Percentiles rank a stretch among this genome's conserved stretches.
These are phyloP conservation scores for Euclidia mi DNA, from an alignment of 2,888 invertebrate species.

Conservation along the genomic window DNA sequence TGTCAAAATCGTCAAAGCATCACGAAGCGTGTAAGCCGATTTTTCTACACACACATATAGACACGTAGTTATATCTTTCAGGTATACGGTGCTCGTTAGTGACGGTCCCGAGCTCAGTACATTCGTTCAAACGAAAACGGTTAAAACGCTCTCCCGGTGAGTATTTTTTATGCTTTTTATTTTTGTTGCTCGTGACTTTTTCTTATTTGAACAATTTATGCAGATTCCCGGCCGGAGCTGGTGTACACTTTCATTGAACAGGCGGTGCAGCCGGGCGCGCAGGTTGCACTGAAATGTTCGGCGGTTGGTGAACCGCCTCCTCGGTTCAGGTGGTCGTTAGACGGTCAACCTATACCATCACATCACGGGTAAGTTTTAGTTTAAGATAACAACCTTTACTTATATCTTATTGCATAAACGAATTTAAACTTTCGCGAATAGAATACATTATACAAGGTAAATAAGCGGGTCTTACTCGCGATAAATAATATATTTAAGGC, in stretches of 20 bases:
- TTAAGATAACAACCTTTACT: too few species aligned
- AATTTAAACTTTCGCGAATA: too few species aligned
- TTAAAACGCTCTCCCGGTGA: constrained; percentile 82
- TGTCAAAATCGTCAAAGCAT: constrained; percentile 49
- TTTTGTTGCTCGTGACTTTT: constrained; percentile 36
- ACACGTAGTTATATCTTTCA: constrained; percentile 69
- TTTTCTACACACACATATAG: constrained; percentile 45
- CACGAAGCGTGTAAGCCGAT: constrained; percentile 28
- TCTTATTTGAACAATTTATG: constrained; percentile 50
- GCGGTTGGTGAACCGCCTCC: constrained; percentile 97
- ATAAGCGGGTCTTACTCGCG: too few species aligned
- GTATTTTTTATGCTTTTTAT: constrained; percentile 58
- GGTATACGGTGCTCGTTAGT: constrained; percentile 82
- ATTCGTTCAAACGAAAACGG: constrained; percentile 78
- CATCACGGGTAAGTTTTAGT: constrained; percentile 78
- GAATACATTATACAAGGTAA: too few species aligned
- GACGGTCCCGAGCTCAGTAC: constrained; percentile 67
- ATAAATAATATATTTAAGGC: too few species aligned
- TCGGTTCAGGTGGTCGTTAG: constrained; percentile 83
- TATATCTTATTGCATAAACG: too few species aligned
- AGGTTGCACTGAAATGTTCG: constrained; percentile 95
- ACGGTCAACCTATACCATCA: constrained; percentile 82
- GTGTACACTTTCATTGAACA: constrained; percentile 96
- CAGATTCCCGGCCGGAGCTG: constrained; percentile 95
- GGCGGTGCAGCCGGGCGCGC: constrained; percentile 92